Base-by-base conservation (phyloP, 1,140 invertebrate species). In the Littorina saxatilis region DNA sequence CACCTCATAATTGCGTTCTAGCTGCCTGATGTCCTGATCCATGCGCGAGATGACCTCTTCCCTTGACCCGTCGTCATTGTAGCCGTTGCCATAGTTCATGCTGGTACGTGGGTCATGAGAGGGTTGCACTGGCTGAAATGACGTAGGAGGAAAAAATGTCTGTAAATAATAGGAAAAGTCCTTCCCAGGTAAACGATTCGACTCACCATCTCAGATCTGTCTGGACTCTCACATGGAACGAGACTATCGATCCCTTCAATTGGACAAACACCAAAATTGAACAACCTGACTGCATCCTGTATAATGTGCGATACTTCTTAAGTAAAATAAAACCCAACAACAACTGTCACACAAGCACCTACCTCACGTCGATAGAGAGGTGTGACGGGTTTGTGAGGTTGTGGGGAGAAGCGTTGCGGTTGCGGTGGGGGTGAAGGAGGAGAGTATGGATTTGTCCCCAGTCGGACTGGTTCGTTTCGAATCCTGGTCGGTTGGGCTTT, bases 401-500 rank as follows among this genome's bases (percentile, higher is more conserved):
- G 27, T 9, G 76, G 5, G 47, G 40, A 20, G 52, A 32, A 3
- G 7, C 32, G 47, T 35, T 23, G 29, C 20, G 23, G 47, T 35
- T 23, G 29, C 20, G 23, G 55, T 1, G 55, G 58, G n/a, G 39
- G 23, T 27, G 85, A 83, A 82, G 83, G 86, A 32, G 66, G 77
- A 1, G 82, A 73, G 5, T 74, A 61, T 32, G 85, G 82, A 15
- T 55, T n/a, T 4, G 82, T 83, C 23, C 58, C 50, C 4, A 83
- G 72, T 39, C 82, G 80, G 17, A 81, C 86, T 70, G 85, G 87
- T 29, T 88, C 86, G 43, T 77, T 58, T 47, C 84, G 87, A 2
- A 83, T 86, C 39, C 83, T 81, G 9, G 74, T 70, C 29, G 86
- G 83, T 70, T 87, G 86, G 27, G 86, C 79, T 79, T 80, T 86